A percentile compares a stretch with the other conserved stretches of the same genome.
These are phyloP conservation scores for Crambe crambe DNA, from an alignment of 37 sponge, comb jelly and placozoan species.

Conservation along the genomic window DNA sequence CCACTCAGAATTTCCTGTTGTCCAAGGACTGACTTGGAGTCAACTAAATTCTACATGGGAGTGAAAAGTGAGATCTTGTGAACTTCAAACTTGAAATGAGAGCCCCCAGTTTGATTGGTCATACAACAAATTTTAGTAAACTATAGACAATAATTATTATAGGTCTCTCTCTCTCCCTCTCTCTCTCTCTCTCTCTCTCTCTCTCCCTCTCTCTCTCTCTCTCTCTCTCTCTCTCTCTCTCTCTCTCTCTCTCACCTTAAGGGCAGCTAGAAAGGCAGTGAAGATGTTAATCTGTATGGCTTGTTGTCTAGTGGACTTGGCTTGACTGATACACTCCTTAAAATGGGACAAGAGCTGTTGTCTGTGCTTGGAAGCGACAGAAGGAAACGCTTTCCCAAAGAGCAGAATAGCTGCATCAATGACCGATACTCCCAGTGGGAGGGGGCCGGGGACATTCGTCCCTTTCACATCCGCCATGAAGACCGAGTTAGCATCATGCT, in stretches of 20 bases:
- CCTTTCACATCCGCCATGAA: slow-evolving; percentile 42
- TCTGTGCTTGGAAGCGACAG: slow-evolving; percentile 84
- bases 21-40: slow-evolving; percentile 53
- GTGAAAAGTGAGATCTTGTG: background rate
- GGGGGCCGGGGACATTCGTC: slow-evolving; percentile 67
- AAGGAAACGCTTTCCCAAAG: slow-evolving; percentile 96
- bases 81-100: background rate
- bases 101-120: background rate
- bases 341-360: slow-evolving; percentile 94
- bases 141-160: too few species aligned
- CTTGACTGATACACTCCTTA: slow-evolving; percentile 75
- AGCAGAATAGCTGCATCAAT: slow-evolving; percentile 89
- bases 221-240: background rate
- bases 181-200: background rate
- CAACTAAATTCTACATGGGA: slow-evolving; percentile 52
- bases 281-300: slow-evolving; percentile 95
- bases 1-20: slow-evolving; percentile 58
- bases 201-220: background rate
- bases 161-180: too few species aligned
- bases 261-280: slow-evolving; percentile 89
- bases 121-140: too few species aligned
- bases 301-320: slow-evolving; percentile 80
- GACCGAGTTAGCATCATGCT: slow-evolving; percentile 90
- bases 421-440: slow-evolving; percentile 95
- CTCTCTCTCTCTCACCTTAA: slow-evolving; percentile 61